Base-by-base conservation (phyloP, 2,113 vertebrate genomes). In the Spermophilus dauricus region DNA sequence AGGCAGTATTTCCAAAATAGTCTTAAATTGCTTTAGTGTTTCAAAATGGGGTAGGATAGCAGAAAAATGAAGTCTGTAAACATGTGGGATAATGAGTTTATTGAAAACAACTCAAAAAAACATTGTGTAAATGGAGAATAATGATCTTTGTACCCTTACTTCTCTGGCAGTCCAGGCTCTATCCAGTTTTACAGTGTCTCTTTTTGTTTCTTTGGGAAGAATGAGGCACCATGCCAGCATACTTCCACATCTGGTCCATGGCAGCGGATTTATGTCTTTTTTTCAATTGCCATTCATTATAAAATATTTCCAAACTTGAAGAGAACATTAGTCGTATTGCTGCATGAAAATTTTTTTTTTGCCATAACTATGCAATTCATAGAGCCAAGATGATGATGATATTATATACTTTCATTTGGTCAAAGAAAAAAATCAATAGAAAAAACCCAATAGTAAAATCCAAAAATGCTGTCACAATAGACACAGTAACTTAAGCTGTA, bases 91-190 rank as follows among this genome's bases (percentile, higher is more conserved):
- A 98, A 97, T 94, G 97, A 97, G 90, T 98, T 97, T 89, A 96
- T 98, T 98, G 98, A 98, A 89, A 97, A 83, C 22, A 92, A 98
- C 94, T 98, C 76, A 86, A 97, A 69, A 92, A 97, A 86, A 82
- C 90, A 61, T 93, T 94, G 26, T 97, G 96, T 97, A 89, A 88
- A 37, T 95, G 67, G 90, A 96, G 91, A 96, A 93, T 86, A 96
- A 75, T 81, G 86, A 95, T 77, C 97, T 97, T 97, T 97, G 95
- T 97, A 63, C 96, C 96, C 80, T 91, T 95, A 45, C 45, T 96
- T 93, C 80, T 81, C 96, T 94, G 97, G 98, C 95, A 93, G 16
- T 39, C 34, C 58, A 30, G 28, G 34, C 63, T 84, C 37, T 6
- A 8, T 91, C 94, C 76, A 97, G 48, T 82, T 75, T 94, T 65